Evolutionary conservation across 1,140 invertebrate genomes (phyloP).

Genomic region (Platorchestia sp.): DNA sequence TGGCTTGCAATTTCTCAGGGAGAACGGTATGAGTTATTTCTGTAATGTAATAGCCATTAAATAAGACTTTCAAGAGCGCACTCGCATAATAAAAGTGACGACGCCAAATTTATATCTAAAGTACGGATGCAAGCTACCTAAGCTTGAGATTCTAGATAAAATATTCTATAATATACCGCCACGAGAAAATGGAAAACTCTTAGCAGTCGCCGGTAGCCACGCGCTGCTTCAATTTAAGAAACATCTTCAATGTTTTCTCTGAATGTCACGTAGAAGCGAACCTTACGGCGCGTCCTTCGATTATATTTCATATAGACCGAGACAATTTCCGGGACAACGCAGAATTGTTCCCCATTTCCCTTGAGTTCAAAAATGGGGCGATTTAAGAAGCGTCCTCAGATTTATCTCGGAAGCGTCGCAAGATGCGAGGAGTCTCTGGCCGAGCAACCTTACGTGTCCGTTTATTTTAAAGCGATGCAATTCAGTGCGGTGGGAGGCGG

Average conservation of each 20-base stretch:
- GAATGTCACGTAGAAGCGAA: neutral
- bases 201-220: neutral
- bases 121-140: neutral
- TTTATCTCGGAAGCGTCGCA: neutral
- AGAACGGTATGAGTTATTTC: neutral
- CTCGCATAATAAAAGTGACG: neutral
- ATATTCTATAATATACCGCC: neutral
- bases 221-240: neutral
- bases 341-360: neutral
- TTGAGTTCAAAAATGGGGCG: neutral
- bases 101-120: neutral
- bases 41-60: neutral
- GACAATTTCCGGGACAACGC: neutral
- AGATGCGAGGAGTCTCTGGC: neutral
- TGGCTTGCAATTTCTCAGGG: neutral
- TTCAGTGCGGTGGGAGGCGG: neutral
- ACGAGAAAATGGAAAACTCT: neutral
- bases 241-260: neutral
- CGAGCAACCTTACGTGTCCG: neutral
- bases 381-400: neutral
- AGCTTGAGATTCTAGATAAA: neutral
- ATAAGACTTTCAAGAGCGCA: neutral
- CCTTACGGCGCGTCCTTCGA: neutral
- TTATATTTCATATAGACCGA: neutral
- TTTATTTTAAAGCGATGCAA: slow-evolving; percentile 28